Percentiles rank a stretch among this genome's conserved stretches.
Evolutionary conservation across 1,140 invertebrate species (phyloP).

Genomic region (Muscidifurax raptorellus): DNA sequence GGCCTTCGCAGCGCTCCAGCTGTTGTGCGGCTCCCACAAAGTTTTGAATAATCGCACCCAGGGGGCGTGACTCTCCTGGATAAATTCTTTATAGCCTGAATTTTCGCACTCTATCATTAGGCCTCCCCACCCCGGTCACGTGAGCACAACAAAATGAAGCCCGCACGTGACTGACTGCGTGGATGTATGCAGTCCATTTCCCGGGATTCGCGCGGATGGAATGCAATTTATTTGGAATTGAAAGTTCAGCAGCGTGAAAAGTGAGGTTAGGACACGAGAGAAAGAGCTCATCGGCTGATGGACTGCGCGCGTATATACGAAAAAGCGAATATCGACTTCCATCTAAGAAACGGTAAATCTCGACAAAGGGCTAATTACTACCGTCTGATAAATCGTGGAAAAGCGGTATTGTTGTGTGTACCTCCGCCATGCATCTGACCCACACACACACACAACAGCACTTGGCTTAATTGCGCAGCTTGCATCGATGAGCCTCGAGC

Average conservation of each 20-base stretch:
- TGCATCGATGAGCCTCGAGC: background rate
- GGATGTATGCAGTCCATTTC: too few species aligned
- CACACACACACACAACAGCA: background rate
- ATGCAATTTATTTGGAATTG: background rate
- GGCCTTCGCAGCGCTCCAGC: background rate
- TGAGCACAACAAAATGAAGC: background rate
- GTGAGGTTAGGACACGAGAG: background rate
- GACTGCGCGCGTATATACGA: too few species aligned
- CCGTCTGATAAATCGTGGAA: background rate
- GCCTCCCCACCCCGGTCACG: background rate
- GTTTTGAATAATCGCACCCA: slow-evolving; percentile 1
- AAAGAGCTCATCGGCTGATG: too few species aligned
- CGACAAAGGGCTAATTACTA: too few species aligned
- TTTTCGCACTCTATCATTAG: background rate
- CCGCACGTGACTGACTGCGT: background rate
- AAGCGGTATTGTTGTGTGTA: background rate
- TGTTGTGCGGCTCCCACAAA: background rate
- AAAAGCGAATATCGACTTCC: too few species aligned
- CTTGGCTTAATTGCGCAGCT: background rate
- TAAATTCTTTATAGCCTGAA: background rate
- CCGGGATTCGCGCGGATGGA: background rate
- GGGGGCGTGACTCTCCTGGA: background rate
- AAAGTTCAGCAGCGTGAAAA: background rate
- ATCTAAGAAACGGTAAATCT: too few species aligned
- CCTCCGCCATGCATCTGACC: background rate